phyloP scores from a whole-genome alignment of 2,113 vertebrate genomes.

The Rhabdomys dilectus region DNA sequence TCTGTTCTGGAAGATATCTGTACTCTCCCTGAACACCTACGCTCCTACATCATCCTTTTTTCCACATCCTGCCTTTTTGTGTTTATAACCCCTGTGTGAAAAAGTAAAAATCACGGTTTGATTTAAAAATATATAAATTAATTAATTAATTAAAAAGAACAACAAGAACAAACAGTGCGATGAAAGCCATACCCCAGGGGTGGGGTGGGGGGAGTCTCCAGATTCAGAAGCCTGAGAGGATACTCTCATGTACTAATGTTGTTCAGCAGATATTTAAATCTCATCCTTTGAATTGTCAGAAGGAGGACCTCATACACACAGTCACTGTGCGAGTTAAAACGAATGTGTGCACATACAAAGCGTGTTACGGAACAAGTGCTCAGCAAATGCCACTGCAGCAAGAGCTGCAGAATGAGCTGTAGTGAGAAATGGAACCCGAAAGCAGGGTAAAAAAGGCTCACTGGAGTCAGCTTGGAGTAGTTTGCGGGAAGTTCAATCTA shows the following conservation, averaged over 20 bases:
- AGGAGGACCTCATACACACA: background rate
- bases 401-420: background rate
- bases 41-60: too few species aligned
- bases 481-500: slow-evolving; percentile 45
- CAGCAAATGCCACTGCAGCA: background rate
- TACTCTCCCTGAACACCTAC: too few species aligned
- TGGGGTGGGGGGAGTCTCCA: background rate
- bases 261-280: background rate
- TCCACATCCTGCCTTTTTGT: too few species aligned
- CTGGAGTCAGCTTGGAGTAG: background rate
- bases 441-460: background rate
- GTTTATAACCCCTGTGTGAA: too few species aligned
- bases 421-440: background rate
- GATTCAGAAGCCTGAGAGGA: background rate
- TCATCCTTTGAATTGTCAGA: background rate
- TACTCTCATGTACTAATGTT: background rate
- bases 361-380: background rate
- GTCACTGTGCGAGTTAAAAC: background rate
- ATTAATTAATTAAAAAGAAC: too few species aligned
- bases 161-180: background rate
- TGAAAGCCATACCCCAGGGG: background rate
- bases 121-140: too few species aligned
- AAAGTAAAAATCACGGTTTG: too few species aligned
- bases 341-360: background rate
- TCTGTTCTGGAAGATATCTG: too few species aligned